Evolutionary conservation across 2,888 invertebrate genomes (phyloP).

Genomic region (Tetrapedia diversipes): DNA sequence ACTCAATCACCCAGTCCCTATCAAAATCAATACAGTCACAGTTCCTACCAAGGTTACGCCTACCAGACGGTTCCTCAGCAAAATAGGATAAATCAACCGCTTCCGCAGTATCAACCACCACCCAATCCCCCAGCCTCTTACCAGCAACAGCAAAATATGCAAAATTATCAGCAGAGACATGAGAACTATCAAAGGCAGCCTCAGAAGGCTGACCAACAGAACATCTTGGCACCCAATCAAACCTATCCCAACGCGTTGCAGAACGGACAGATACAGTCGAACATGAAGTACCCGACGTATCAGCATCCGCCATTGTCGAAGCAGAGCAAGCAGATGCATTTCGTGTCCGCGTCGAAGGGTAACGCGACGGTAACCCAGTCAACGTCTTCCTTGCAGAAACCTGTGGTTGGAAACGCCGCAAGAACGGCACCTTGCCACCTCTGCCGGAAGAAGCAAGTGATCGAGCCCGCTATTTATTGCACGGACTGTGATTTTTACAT

Average conservation of each 20-base stretch:
- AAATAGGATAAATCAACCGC: conserved; percentile 75
- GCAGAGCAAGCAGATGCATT: conserved; percentile 86
- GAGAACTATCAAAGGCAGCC: conserved; percentile 78
- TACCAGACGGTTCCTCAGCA: conserved; percentile 74
- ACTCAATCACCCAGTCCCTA: conserved; percentile 77
- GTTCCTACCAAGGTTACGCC: conserved; percentile 74
- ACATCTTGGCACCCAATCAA: conserved; percentile 76
- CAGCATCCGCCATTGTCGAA: conserved; percentile 87
- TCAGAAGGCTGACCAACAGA: conserved; percentile 81
- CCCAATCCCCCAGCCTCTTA: conserved; percentile 78
- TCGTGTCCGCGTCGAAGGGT: conserved; percentile 89
- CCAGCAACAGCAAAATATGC: conserved; percentile 75
- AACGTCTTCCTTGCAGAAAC: conserved; percentile 83
- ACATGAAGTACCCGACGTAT: conserved; percentile 85
- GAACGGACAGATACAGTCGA: conserved; percentile 78
- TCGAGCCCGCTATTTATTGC: conserved; percentile 92
- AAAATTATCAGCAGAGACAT: conserved; percentile 68
- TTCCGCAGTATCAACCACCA: conserved; percentile 82
- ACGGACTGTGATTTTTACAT: conserved; percentile 96
- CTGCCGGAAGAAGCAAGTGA: conserved; percentile 93
- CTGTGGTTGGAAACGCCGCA: conserved; percentile 53
- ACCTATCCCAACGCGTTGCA: conserved; percentile 78
- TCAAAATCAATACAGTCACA: conserved; percentile 75
- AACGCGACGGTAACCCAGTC: conserved; percentile 85
- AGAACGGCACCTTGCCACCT: conserved; percentile 91